Evolutionary conservation across 2,797 vertebrate species (phyloP).

Genomic region (Xiphophorus birchmanni): DNA sequence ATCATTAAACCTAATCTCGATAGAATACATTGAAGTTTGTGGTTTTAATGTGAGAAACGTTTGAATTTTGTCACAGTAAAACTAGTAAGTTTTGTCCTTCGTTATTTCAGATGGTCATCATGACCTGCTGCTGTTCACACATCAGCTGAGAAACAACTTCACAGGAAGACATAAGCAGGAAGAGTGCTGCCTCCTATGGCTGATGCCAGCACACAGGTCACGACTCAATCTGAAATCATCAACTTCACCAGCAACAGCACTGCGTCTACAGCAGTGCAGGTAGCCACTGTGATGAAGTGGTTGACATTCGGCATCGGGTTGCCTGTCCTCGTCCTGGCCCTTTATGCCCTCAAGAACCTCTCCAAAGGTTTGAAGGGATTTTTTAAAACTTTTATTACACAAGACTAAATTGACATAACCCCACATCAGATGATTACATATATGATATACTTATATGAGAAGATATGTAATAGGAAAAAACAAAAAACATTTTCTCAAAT

Average conservation of each 20-base stretch:
- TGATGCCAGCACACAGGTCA: background rate
- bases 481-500: background rate
- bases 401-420: background rate
- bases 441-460: too few species aligned
- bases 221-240: background rate
- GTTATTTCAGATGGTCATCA: background rate
- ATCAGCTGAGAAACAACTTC: background rate
- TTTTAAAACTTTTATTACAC: background rate
- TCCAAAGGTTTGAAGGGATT: constrained; percentile 58
- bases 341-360: constrained; percentile 71
- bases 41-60: background rate
- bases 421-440: background rate
- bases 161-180: constrained; percentile 35
- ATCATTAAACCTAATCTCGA: background rate
- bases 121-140: background rate
- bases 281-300: constrained; percentile 65
- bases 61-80: background rate
- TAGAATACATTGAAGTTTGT: background rate
- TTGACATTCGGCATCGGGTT: constrained; percentile 68
- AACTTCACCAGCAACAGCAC: constrained; percentile 18
- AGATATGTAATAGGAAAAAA: background rate
- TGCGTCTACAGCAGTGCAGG: background rate
- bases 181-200: constrained; percentile 37
- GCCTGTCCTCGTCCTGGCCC: constrained; percentile 66
- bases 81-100: background rate